Percentiles rank a stretch among this genome's conserved stretches.
Evolutionary conservation across 2,113 vertebrate species (phyloP).

Genomic region (Nibea albiflora): DNA sequence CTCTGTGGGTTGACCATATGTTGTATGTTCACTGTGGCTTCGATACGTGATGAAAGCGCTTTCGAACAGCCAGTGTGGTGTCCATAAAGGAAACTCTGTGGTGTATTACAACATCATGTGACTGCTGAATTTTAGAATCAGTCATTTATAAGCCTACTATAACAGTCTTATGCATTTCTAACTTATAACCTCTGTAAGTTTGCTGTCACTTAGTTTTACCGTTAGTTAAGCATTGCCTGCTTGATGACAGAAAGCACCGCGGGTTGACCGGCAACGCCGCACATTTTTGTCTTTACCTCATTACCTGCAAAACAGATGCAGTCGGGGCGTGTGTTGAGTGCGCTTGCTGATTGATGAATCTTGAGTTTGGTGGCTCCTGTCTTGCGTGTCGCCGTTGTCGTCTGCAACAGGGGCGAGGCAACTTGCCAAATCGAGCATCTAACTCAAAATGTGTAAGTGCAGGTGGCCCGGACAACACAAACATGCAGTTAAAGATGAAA

Average conservation of each 20-base stretch:
- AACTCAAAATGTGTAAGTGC: not conserved
- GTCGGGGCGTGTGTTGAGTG: not conserved
- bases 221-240: not conserved
- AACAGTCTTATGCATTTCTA: not conserved
- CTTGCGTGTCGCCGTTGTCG: not conserved
- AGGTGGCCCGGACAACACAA: constrained; percentile 18
- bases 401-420: not conserved
- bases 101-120: not conserved
- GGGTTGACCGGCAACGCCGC: not conserved
- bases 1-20: not conserved
- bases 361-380: not conserved
- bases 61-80: not conserved
- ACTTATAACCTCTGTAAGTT: not conserved
- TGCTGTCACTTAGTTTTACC: not conserved
- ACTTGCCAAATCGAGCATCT: constrained; percentile 14
- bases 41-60: not conserved
- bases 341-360: not conserved
- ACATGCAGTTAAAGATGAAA: not conserved
- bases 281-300: not conserved
- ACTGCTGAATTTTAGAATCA: not conserved
- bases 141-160: not conserved
- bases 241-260: not conserved
- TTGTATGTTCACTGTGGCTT: not conserved
- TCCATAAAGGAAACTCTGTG: not conserved
- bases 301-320: constrained; percentile 7